Percentiles rank a stretch among this genome's conserved stretches.
These are phyloP conservation scores for Neomorphus geoffroyi DNA, from an alignment of 2,797 vertebrate genomes.

Conservation along the genomic window DNA sequence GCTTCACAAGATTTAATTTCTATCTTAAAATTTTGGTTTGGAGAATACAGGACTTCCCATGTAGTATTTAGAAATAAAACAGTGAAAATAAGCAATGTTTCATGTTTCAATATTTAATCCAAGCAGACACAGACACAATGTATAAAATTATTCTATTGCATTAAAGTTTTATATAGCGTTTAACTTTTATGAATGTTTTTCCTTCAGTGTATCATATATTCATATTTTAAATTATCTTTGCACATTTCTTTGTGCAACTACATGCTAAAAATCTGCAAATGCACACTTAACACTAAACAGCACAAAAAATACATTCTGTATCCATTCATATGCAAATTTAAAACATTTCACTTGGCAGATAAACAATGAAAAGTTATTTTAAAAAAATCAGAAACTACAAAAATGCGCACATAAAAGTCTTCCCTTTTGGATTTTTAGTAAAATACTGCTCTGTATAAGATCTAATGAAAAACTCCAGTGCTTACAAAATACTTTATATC, in stretches of 20 bases:
- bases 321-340: constrained; percentile 77
- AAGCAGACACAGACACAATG: constrained; percentile 67
- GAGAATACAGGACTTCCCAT: not conserved
- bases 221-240: constrained; percentile 75
- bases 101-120: constrained; percentile 63
- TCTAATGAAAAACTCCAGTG: constrained; percentile 82
- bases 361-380: constrained; percentile 76
- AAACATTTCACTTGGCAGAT: constrained; percentile 77
- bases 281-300: constrained; percentile 74
- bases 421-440: constrained; percentile 83
- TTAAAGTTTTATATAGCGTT: constrained; percentile 74
- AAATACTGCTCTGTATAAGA: constrained; percentile 85
- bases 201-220: constrained; percentile 71
- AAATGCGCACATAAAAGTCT: constrained; percentile 80
- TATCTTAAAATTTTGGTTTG: not conserved
- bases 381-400: constrained; percentile 79
- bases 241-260: constrained; percentile 70
- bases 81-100: constrained; percentile 48
- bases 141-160: constrained; percentile 78
- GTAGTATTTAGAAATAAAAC: constrained; percentile 51
- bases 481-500: constrained; percentile 78
- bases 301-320: constrained; percentile 77
- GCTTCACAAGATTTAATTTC: not conserved
- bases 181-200: constrained; percentile 67
- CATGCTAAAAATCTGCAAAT: constrained; percentile 79